Conservation (phyloP, 2,113 vertebrate genomes). For the Paramisgurnus dabryanus region DNA sequence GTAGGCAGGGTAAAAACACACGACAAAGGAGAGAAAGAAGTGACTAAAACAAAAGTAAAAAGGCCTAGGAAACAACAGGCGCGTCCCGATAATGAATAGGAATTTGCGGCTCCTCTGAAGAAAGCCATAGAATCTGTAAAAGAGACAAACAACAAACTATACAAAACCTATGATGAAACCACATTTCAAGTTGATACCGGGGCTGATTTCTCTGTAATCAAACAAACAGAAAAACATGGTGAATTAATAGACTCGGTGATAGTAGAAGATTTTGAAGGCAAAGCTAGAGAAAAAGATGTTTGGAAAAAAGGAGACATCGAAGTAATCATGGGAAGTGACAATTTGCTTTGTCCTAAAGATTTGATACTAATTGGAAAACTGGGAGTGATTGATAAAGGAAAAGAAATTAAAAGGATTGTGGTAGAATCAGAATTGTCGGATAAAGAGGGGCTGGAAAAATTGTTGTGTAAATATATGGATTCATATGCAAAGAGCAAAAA, state of each 20-base stretch:
- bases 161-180: neutral
- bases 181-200: neutral
- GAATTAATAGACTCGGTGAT: fast-evolving
- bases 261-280: neutral
- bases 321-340: no score
- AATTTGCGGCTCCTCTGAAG: no score
- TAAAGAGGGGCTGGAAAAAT: neutral
- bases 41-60: no score
- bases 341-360: no score
- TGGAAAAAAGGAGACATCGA: neutral
- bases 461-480: neutral
- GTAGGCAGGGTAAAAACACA: no score
- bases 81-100: no score
- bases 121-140: no score
- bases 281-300: fast-evolving
- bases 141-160: no score
- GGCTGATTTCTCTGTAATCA: neutral
- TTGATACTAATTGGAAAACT: neutral
- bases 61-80: no score
- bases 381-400: neutral
- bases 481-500: neutral
- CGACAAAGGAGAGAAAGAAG: no score
- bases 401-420: neutral
- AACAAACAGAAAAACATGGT: neutral
- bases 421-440: neutral